Conservation (phyloP, 2,797 vertebrate species). For the Clarias fuscus region DNA sequence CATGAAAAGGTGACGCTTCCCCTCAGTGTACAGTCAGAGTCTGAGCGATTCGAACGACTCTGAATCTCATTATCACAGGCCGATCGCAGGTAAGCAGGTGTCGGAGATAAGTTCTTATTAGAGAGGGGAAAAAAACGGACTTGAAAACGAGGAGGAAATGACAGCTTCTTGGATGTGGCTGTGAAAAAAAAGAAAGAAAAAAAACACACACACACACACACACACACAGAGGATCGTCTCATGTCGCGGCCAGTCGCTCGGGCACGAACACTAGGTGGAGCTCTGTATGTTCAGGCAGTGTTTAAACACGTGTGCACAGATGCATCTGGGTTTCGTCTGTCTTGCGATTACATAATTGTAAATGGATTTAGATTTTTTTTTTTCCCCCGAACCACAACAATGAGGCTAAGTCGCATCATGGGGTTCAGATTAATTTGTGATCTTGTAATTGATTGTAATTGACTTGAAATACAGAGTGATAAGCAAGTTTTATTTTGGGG, state of each 20-base stretch:
- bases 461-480: not conserved
- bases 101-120: constrained; percentile 4
- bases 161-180: constrained; percentile 1
- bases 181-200: not conserved
- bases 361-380: constrained; percentile 57
- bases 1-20: constrained; percentile 81
- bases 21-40: not conserved
- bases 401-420: constrained; percentile 52
- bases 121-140: not conserved
- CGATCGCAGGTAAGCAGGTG: constrained; percentile 8
- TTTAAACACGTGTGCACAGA: constrained; percentile 16
- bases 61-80: not conserved
- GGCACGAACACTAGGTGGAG: constrained; percentile 69
- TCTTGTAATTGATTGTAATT: constrained; percentile 57
- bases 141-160: constrained; percentile 3
- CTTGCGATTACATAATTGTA: constrained; percentile 54
- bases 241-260: not conserved
- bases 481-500: not conserved
- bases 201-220: too few species aligned
- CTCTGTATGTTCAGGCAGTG: constrained; percentile 59
- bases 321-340: constrained; percentile 12
- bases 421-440: constrained; percentile 65
- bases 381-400: too few species aligned
- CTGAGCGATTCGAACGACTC: not conserved
- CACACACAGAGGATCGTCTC: not conserved